Evolutionary conservation across 2,113 vertebrate species (phyloP), one percentile per base, ranked within the genome.

Genomic region (Triplophysa siluroides): DNA sequence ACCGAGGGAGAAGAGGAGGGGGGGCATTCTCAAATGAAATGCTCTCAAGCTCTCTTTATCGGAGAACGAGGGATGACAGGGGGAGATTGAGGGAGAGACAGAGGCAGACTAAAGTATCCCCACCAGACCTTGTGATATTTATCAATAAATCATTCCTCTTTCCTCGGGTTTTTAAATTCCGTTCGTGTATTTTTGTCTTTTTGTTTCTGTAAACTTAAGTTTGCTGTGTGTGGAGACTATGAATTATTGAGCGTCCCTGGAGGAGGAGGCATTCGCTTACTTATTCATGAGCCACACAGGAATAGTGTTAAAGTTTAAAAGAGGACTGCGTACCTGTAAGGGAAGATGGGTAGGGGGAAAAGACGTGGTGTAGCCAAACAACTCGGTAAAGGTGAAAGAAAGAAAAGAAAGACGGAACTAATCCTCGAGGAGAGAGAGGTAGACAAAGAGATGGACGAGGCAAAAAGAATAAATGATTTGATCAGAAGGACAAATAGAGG

Each of bases 211-310:
- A 94, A 92, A 93, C 92, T 92, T 92, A 92, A 85, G 87, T 88
- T 92, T 93, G 88, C 89, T 84, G 87, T 88, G 89, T 86, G 82
- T 81, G 76, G 72, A 84, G 38, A 79, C 82, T 77, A 86, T 92
- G 89, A 94, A 94, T 94, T 94, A 95, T 94, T 95, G 91, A 95
- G 76, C 85, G 78, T 88, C 92, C 93, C 93, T 87, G 88, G 81
- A 91, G 91, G 91, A 92, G 87, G 33, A 82, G 80, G 86, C 90
- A 90, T 86, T 84, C 89, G 85, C 91, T 94, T 92, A 93, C 91
- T 94, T 94, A 95, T 93, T 93, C 94, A 93, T 95, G 92, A 92
- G 86, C 88, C 91, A 90, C 91, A 65, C 88, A 92, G 93, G 90
- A 92, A 93, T 92, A 92, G 85, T 91, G 90, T 86, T 91, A 87